Evolutionary conservation across 2,797 vertebrate genomes (phyloP).

Genomic region (Parotocinclus haroldoi): DNA sequence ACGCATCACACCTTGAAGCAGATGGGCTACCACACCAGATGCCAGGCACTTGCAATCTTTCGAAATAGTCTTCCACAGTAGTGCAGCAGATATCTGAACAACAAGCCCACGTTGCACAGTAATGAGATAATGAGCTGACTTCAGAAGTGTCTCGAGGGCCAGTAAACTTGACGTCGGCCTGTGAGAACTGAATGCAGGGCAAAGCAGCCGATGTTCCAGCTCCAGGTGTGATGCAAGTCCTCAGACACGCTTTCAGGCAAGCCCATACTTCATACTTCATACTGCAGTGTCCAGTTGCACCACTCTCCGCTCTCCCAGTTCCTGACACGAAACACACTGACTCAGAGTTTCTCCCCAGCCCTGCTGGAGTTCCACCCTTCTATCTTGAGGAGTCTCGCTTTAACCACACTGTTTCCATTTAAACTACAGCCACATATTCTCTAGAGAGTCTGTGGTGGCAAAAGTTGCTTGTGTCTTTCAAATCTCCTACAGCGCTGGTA

Average conservation of each 20-base stretch:
- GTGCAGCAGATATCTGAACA: conserved; percentile 7
- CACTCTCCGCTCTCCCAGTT: conserved; percentile 5
- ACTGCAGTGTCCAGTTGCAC: conserved; percentile 53
- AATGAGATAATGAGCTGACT: conserved; percentile 2
- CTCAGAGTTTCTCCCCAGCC: conserved; percentile 44
- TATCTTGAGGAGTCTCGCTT: conserved; percentile 9
- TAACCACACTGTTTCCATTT: conserved; percentile 37
- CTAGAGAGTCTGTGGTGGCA: conserved; percentile 22
- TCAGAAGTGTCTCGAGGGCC: neutral
- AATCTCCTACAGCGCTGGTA: neutral
- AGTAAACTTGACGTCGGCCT: neutral
- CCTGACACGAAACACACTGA: conserved; percentile 35
- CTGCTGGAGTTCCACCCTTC: conserved; percentile 10
- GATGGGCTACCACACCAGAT: no score
- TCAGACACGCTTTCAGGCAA: conserved; percentile 56
- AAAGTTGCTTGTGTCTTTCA: conserved; percentile 8
- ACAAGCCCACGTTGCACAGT: no score
- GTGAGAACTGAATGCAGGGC: neutral
- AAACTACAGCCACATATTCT: conserved; percentile 14
- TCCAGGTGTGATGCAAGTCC: conserved; percentile 59
- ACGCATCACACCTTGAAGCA: no score
- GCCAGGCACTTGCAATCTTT: no score
- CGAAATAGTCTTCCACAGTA: neutral
- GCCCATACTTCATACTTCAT: conserved; percentile 47
- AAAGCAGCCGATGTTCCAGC: conserved; percentile 32